Evolutionary conservation across 2,797 vertebrate genomes (phyloP).

Genomic region (Salarias fasciatus): DNA sequence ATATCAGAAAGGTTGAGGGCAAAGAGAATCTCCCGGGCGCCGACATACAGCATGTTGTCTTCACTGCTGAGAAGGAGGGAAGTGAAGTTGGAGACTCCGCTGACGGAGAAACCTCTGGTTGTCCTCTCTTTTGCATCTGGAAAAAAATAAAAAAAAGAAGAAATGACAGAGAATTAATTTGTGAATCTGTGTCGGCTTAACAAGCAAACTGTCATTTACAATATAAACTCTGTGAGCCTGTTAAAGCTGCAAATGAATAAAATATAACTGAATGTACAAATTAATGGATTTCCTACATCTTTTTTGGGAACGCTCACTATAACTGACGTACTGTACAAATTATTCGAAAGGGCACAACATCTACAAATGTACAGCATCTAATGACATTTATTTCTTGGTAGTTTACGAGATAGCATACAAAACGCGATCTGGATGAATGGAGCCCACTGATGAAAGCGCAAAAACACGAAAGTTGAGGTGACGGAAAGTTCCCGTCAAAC

Average conservation of each 20-base stretch:
- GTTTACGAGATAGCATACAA: too few relatives aligned
- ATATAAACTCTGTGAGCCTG: not conserved
- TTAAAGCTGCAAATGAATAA: conserved; percentile 5
- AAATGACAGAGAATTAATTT: conserved; percentile 6
- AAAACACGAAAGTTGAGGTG: too few relatives aligned
- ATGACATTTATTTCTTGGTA: not conserved
- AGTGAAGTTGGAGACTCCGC: conserved; percentile 87
- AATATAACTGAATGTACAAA: conserved; percentile 36
- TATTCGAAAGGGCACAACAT: not conserved
- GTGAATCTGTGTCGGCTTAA: conserved; percentile 4
- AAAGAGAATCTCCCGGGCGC: conserved; percentile 89
- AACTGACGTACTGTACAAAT: conserved; percentile 26
- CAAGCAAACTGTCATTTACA: not conserved
- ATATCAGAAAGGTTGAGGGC: conserved; percentile 86
- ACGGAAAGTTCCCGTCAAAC: too few relatives aligned
- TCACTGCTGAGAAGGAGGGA: conserved; percentile 89
- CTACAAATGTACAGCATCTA: not conserved
- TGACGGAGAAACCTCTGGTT: conserved; percentile 81
- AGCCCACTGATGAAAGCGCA: too few relatives aligned
- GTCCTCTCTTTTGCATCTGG: conserved; percentile 84
- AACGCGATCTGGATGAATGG: too few relatives aligned
- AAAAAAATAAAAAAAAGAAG: conserved; percentile 40
- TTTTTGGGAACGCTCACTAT: conserved; percentile 20
- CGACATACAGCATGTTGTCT: conserved; percentile 86
- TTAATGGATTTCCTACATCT: not conserved